A percentile compares a stretch with the other conserved stretches of the same genome.
Evolutionary conservation across 2,888 invertebrate genomes (phyloP).

Genomic region (Elgonia sp.): DNA sequence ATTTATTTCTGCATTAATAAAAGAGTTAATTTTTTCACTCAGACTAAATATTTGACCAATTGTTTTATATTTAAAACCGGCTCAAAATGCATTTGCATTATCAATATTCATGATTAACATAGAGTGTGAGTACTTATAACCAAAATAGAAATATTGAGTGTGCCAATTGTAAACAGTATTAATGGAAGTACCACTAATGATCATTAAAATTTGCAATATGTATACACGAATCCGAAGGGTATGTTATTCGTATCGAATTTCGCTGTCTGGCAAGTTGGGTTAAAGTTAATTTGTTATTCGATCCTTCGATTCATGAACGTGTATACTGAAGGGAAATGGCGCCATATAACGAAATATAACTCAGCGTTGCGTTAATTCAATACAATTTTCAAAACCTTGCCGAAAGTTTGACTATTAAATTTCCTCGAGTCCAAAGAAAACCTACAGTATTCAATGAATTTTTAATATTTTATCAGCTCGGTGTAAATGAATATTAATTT

Average conservation of each 20-base stretch:
- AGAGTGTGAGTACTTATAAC: constrained; percentile 26
- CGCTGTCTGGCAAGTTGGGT: constrained; percentile 76
- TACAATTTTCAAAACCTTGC: constrained; percentile 55
- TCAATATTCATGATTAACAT: constrained; percentile 48
- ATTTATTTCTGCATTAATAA: not conserved
- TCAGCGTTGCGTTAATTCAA: constrained; percentile 58
- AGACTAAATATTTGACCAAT: not conserved
- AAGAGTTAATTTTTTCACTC: not conserved
- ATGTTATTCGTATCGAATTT: constrained; percentile 74
- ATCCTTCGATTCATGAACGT: constrained; percentile 74
- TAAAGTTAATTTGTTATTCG: constrained; percentile 77
- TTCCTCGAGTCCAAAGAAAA: constrained; percentile 7
- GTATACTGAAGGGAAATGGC: constrained; percentile 65
- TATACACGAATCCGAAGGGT: constrained; percentile 68
- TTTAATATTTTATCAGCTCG: not conserved
- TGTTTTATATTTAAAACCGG: not conserved
- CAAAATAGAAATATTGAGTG: constrained; percentile 37
- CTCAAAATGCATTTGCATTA: not conserved
- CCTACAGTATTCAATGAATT: not conserved
- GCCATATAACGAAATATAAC: constrained; percentile 66
- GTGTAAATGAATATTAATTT: not conserved
- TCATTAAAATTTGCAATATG: constrained; percentile 75
- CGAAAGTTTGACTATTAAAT: constrained; percentile 47
- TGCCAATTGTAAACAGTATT: constrained; percentile 69
- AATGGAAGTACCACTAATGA: constrained; percentile 71